Percentiles rank a stretch among this genome's conserved stretches.
These are phyloP conservation scores for Rousettus madagascariensis DNA, from an alignment of 2,797 vertebrate species.

Conservation along the genomic window DNA sequence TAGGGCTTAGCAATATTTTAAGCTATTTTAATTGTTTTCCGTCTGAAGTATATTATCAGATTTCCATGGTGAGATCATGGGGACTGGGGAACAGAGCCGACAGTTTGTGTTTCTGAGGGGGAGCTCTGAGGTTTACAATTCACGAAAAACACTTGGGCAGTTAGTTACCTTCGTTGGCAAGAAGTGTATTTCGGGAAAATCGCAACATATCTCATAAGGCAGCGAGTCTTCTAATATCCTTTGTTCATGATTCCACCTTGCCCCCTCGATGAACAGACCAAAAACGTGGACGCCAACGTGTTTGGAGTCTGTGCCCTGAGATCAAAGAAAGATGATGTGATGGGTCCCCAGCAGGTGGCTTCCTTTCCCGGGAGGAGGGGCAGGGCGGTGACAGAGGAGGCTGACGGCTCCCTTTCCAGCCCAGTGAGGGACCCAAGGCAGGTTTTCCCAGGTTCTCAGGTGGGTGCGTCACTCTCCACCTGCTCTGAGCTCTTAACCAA, in stretches of 20 bases:
- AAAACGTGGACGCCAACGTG: constrained; percentile 73
- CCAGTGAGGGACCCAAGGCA: neutral
- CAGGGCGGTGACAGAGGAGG: neutral
- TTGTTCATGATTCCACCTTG: constrained; percentile 74
- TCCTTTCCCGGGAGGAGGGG: neutral
- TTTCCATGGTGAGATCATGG: neutral
- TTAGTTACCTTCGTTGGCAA: constrained; percentile 79
- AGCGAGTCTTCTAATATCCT: constrained; percentile 75
- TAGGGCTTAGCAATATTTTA: neutral
- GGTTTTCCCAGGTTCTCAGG: neutral
- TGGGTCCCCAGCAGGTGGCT: accelerated
- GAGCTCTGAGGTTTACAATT: neutral
- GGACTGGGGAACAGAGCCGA: neutral
- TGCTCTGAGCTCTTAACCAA: neutral
- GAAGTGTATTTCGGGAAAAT: constrained; percentile 81
- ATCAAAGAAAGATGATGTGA: neutral
- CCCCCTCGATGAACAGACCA: constrained; percentile 81
- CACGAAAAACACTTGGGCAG: accelerated
- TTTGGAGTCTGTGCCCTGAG: constrained; percentile 38
- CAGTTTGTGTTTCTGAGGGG: neutral
- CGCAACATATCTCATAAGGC: constrained; percentile 67
- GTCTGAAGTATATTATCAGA: neutral
- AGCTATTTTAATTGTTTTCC: neutral
- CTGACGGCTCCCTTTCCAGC: accelerated
- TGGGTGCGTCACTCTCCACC: neutral